phyloP scores from a whole-genome alignment of 2,888 invertebrate genomes.

The Trisateles emortualis region DNA sequence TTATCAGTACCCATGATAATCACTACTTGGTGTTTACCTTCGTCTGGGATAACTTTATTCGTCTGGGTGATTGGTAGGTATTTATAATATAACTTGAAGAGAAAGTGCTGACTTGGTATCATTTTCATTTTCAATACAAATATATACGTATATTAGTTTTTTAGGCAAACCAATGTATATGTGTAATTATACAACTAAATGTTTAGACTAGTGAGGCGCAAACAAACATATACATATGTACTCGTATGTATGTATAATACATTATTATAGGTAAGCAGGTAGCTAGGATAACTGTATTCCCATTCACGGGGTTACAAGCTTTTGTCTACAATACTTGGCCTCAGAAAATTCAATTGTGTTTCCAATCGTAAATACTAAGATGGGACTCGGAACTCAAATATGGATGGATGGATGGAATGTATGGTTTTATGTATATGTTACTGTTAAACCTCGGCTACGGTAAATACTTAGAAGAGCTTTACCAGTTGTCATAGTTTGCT shows the following conservation, averaged over 20 bases:
- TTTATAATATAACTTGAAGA: no score
- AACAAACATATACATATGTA: neutral
- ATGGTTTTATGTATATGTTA: neutral
- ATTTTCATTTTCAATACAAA: no score
- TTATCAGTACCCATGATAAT: neutral
- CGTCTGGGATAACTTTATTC: neutral
- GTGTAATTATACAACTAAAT: neutral
- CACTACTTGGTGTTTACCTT: neutral
- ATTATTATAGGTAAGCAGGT: neutral
- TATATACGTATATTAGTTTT: no score
- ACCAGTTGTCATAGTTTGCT: no score
- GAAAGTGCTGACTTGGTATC: no score
- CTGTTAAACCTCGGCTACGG: no score
- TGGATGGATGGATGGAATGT: neutral
- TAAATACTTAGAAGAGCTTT: no score
- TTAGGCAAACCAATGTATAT: no score
- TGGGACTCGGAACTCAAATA: neutral
- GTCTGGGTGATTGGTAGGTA: no score
- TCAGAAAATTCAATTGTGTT: constrained; percentile 9
- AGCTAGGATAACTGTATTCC: constrained; percentile 1
- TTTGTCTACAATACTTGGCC: neutral
- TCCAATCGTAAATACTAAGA: neutral
- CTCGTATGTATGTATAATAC: neutral
- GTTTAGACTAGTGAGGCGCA: neutral
- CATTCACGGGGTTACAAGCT: constrained; percentile 3